A percentile compares a stretch with the other conserved stretches of the same genome.
Evolutionary conservation across 2,888 invertebrate genomes (phyloP).

Genomic region (Sphaerophoria taeniata): DNA sequence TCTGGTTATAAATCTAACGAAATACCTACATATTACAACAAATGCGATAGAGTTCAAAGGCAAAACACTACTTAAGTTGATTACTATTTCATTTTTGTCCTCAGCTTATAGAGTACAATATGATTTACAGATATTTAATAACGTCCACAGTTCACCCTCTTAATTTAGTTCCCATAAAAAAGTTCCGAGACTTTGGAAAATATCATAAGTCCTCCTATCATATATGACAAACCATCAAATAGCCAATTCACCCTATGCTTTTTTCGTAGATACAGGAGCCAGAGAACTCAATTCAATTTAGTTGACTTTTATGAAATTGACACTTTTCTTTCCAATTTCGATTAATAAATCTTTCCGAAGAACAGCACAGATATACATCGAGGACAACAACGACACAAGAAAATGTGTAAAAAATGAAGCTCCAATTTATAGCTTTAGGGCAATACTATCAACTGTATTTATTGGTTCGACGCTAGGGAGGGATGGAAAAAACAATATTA

Average conservation of each 20-base stretch:
- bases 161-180: neutral
- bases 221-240: slow-evolving; percentile 15
- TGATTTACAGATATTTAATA: slow-evolving; percentile 57
- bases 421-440: slow-evolving; percentile 52
- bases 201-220: slow-evolving; percentile 25
- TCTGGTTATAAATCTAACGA: no score
- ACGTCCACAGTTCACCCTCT: slow-evolving; percentile 32
- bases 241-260: slow-evolving; percentile 58
- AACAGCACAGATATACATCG: neutral
- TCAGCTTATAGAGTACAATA: slow-evolving; percentile 43
- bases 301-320: slow-evolving; percentile 75
- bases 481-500: slow-evolving; percentile 1
- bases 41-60: neutral
- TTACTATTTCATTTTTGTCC: slow-evolving; percentile 27
- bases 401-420: slow-evolving; percentile 46
- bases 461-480: slow-evolving; percentile 42
- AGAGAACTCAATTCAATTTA: slow-evolving; percentile 65
- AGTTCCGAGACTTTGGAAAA: slow-evolving; percentile 9
- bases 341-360: slow-evolving; percentile 67
- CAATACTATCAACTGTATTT: slow-evolving; percentile 55
- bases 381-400: slow-evolving; percentile 21
- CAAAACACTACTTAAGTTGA: slow-evolving; percentile 25
- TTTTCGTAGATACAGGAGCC: slow-evolving; percentile 3
- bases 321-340: slow-evolving; percentile 77
- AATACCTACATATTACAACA: no score